Percentiles rank a stretch among this genome's conserved stretches.
phyloP scores from a whole-genome alignment of 2,888 invertebrate species.

The Herminia tarsipennalis region DNA sequence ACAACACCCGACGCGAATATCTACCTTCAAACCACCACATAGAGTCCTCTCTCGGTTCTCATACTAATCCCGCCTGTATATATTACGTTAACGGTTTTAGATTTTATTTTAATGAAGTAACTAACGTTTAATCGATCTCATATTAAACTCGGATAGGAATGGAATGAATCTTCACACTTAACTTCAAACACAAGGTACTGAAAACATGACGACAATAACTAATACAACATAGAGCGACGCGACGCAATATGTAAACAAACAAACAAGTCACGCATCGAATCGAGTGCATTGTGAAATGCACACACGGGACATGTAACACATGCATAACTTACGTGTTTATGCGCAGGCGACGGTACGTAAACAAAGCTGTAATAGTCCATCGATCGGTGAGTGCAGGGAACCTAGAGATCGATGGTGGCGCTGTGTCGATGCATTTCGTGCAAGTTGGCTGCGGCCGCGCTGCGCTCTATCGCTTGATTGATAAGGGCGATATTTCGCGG shows the following conservation, averaged over 20 bases:
- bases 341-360: slow-evolving; percentile 64
- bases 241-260: slow-evolving; percentile 64
- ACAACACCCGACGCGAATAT: slow-evolving; percentile 22
- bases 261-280: slow-evolving; percentile 64
- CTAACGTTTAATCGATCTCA: slow-evolving; percentile 46
- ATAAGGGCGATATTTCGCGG: slow-evolving; percentile 31
- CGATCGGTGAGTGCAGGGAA: slow-evolving; percentile 49
- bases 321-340: slow-evolving; percentile 79
- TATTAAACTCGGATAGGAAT: slow-evolving; percentile 31
- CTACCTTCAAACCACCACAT: slow-evolving; percentile 27
- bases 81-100: slow-evolving; percentile 61
- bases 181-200: slow-evolving; percentile 19
- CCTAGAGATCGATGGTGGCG: slow-evolving; percentile 48
- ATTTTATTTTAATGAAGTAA: slow-evolving; percentile 59
- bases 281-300: slow-evolving; percentile 68
- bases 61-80: slow-evolving; percentile 52
- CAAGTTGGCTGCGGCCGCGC: slow-evolving; percentile 12
- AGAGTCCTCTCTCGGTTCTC: slow-evolving; percentile 42
- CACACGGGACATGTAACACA: slow-evolving; percentile 63
- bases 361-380: slow-evolving; percentile 64
- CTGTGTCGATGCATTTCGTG: slow-evolving; percentile 35
- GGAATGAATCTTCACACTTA: slow-evolving; percentile 18
- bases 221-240: slow-evolving; percentile 37
- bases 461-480: slow-evolving; percentile 23
- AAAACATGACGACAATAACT: slow-evolving; percentile 25